These are phyloP conservation scores for Pristiophorus japonicus DNA, from an alignment of 2,113 vertebrate genomes.

Conservation along the genomic window DNA sequence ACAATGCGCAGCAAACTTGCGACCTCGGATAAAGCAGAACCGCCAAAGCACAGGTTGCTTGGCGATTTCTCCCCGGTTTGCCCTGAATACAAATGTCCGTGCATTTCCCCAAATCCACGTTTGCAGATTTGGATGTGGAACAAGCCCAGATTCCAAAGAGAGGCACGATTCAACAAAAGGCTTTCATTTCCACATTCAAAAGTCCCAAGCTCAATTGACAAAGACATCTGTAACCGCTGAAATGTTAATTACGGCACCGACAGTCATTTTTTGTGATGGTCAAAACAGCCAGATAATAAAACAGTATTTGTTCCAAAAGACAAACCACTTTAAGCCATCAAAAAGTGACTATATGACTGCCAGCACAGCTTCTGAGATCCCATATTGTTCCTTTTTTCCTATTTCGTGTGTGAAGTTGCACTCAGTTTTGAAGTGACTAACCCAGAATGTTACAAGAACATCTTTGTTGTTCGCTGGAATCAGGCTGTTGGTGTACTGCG, in stretches of 20 bases:
- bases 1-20: not conserved
- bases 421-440: conserved; percentile 1
- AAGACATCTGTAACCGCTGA: conserved; percentile 21
- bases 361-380: not conserved
- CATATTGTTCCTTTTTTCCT: not conserved
- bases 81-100: not conserved
- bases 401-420: conserved; percentile 1
- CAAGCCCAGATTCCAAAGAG: not conserved
- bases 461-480: conserved; percentile 12
- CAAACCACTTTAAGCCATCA: conserved; percentile 10
- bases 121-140: not conserved
- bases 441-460: not conserved
- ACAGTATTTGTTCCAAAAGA: not conserved
- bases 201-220: conserved; percentile 5
- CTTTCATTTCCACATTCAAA: conserved; percentile 28
- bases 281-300: conserved; percentile 19
- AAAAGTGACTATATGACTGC: not conserved
- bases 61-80: not conserved
- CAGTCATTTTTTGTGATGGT: not conserved
- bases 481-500: not conserved
- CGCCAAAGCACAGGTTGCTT: not conserved
- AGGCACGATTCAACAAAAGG: conserved; percentile 11
- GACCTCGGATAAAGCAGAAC: not conserved
- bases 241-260: conserved; percentile 5
- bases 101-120: not conserved